Evolutionary conservation across 1,140 invertebrate species (phyloP), one percentile per base, ranked within the genome.

Genomic region (Marisa cornuarietis): DNA sequence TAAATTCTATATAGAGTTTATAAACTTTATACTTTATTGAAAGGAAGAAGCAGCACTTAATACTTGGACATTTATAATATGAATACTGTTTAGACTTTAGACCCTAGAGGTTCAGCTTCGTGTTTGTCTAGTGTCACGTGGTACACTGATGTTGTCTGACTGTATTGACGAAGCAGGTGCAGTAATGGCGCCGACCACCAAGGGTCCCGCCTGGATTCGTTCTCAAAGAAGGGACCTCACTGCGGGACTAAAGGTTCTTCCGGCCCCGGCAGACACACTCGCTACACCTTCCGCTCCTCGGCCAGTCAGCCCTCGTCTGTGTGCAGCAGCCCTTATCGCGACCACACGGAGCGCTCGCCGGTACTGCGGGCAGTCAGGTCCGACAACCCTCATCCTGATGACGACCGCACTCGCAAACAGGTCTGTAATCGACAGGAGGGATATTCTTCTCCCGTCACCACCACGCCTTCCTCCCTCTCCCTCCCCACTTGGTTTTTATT

Each of bases 361-460:
- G 79, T 80, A 22, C 42, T 80, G 18, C 58, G 79, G 8, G 26
- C 80, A 66, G 68, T 78, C 7, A 79, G 79, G n/a, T 71, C 71
- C 49, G 77, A 24, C 31, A 80, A 83, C 26, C 63, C 72, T 1
- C 62, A 81, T n/a, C 62, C 77, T 72, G 85, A 86, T 24, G 85
- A 86, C 68, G 85, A 86, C 71, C 77, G 71, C 14, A 86, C 85
- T 22, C 85, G 82, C 58, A 85, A 84, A 79, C 85, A 86, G 84
- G 85, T 84, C 11, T 51, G 52, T 5, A 49, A 51, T 42, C 69
- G 3, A 54, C 24, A 16, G 26, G 5, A 20, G 26, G 7, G 9
- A 62, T n/a, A 0, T 16, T 72, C 6, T 31, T 5, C 6, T 3
- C 13, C 22, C 65, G 22, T 31, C 22, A 11, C 11, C 65, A 68